Conservation (phyloP, 2,113 vertebrate species). For the Pogona vitticeps region DNA sequence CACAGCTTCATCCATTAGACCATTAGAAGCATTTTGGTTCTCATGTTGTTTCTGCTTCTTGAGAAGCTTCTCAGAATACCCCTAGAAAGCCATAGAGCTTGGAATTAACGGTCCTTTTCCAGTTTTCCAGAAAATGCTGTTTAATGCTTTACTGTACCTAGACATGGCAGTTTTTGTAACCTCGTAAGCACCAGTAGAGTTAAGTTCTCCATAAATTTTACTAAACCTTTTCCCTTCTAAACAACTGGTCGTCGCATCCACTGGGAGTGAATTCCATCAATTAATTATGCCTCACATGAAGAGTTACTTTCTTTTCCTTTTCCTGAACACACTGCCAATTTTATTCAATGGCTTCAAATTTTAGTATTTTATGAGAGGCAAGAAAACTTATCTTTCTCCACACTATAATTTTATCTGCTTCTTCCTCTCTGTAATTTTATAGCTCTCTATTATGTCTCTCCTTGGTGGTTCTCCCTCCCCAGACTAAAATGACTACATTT, state of each 20-base stretch:
- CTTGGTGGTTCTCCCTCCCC: background rate
- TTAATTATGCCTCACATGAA: background rate
- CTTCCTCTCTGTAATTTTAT: background rate
- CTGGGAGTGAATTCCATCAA: background rate
- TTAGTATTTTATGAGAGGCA: background rate
- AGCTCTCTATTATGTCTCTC: background rate
- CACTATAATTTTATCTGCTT: background rate
- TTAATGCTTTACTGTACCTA: background rate
- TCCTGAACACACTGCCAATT: background rate
- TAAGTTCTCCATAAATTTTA: background rate
- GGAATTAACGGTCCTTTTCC: too few species aligned
- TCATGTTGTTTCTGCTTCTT: too few species aligned
- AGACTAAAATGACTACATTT: background rate
- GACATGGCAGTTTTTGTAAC: background rate
- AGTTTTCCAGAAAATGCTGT: background rate
- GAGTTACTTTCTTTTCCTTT: background rate
- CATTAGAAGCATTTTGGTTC: background rate
- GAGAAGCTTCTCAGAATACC: background rate
- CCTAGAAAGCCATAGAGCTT: background rate
- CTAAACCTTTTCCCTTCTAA: background rate
- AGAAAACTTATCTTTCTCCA: background rate
- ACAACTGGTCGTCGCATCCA: background rate
- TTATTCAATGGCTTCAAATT: background rate
- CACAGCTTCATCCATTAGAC: background rate
- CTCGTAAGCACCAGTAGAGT: background rate